phyloP scores from a whole-genome alignment of 37 sponge, comb jelly and placozoan genomes.

The Mnemiopsis leidyi region DNA sequence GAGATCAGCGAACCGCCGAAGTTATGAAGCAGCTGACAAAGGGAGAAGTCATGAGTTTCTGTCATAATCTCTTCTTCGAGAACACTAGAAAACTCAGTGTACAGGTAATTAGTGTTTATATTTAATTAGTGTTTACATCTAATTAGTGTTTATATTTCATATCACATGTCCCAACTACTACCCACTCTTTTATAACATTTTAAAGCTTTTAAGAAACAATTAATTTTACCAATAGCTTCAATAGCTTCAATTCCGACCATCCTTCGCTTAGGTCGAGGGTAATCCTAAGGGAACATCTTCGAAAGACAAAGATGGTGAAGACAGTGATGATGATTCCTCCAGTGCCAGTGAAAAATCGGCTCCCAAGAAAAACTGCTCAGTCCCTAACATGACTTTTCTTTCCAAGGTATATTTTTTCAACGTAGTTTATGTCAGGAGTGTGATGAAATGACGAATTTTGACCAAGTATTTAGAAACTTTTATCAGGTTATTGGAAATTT shows the following conservation, averaged over 20 bases:
- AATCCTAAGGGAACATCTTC: background rate
- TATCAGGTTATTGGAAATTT: too few species aligned
- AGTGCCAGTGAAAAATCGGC: background rate
- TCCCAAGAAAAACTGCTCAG: background rate
- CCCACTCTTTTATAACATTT: too few species aligned
- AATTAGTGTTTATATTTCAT: too few species aligned
- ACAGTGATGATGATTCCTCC: background rate
- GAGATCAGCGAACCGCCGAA: constrained; percentile 29
- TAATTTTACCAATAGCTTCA: too few species aligned
- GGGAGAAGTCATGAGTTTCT: background rate
- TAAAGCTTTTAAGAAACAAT: too few species aligned
- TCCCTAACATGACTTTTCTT: background rate
- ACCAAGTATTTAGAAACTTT: too few species aligned
- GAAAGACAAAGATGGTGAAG: background rate
- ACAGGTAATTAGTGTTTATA: constrained; percentile 13
- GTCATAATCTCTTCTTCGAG: constrained; percentile 1
- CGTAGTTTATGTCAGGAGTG: too few species aligned
- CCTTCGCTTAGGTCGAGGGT: constrained; percentile 48
- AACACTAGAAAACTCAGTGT: constrained; percentile 37
- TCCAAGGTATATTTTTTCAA: constrained; percentile 37
- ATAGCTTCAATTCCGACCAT: too few species aligned
- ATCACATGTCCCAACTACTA: too few species aligned
- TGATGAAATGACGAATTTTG: too few species aligned
- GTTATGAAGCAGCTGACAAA: background rate
- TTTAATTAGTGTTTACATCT: background rate